Evolutionary conservation across 2,113 vertebrate genomes (phyloP).

Genomic region (Neodontobutis hainanensis): DNA sequence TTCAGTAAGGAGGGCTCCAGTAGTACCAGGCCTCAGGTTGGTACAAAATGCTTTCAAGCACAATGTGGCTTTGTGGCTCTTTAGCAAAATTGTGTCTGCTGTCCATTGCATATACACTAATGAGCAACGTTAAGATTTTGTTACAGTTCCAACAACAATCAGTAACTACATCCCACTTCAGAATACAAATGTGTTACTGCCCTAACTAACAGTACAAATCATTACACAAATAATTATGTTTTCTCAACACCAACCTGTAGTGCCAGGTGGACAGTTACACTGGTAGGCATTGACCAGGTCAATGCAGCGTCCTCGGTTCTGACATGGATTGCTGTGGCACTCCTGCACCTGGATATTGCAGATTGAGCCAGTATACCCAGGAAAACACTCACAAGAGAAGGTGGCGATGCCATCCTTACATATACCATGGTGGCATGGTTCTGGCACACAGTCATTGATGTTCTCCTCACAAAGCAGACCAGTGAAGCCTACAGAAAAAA

Average conservation of each 20-base stretch:
- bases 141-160: neutral
- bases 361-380: conserved; percentile 90
- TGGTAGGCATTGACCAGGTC: conserved; percentile 92
- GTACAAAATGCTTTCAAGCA: conserved; percentile 23
- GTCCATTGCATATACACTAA: neutral
- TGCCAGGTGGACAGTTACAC: conserved; percentile 88
- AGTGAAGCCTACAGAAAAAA: conserved; percentile 80
- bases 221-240: neutral
- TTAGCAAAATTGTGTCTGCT: conserved; percentile 30
- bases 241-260: conserved; percentile 75
- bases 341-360: conserved; percentile 91
- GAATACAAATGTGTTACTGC: neutral
- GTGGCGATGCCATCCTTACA: conserved; percentile 92
- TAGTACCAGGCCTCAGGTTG: conserved; percentile 30
- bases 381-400: conserved; percentile 85
- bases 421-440: conserved; percentile 89
- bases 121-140: conserved; percentile 4
- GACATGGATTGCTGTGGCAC: conserved; percentile 90
- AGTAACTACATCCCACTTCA: neutral
- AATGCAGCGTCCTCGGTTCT: conserved; percentile 89
- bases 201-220: neutral
- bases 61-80: conserved; percentile 1
- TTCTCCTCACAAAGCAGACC: conserved; percentile 88
- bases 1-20: conserved; percentile 26
- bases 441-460: conserved; percentile 88